Evolutionary conservation across 2,888 invertebrate species (phyloP).

Genomic region (Leptopilina myrica): DNA sequence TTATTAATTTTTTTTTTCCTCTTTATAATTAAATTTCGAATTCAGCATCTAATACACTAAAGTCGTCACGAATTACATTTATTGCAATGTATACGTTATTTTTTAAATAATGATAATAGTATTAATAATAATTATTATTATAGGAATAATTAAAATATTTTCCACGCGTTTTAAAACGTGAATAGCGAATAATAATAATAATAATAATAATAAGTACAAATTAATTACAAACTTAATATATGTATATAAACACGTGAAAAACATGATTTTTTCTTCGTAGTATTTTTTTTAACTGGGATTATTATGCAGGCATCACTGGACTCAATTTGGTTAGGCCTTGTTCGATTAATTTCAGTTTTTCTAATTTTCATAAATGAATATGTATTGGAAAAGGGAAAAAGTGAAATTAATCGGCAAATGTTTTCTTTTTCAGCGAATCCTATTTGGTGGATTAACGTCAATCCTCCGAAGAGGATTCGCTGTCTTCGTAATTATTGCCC

Average conservation of each 20-base stretch:
- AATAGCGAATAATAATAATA: constrained; percentile 58
- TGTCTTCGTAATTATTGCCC: constrained; percentile 57
- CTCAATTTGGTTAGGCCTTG: constrained; percentile 32
- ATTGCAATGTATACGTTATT: constrained; percentile 66
- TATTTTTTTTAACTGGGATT: constrained; percentile 47
- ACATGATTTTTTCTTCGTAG: constrained; percentile 42
- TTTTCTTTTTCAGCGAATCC: not conserved
- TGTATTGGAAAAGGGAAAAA: too few relatives aligned
- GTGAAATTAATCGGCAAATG: too few relatives aligned
- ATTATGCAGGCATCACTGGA: constrained; percentile 50
- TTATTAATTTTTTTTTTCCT: constrained; percentile 59
- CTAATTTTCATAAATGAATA: too few relatives aligned
- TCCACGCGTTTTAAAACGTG: constrained; percentile 63
- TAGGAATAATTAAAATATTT: constrained; percentile 44
- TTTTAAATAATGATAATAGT: constrained; percentile 54
- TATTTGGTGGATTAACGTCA: constrained; percentile 41
- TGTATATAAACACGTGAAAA: constrained; percentile 58
- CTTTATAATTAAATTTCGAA: constrained; percentile 49
- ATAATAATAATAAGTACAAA: constrained; percentile 71
- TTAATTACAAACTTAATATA: constrained; percentile 76
- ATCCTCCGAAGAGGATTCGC: constrained; percentile 69
- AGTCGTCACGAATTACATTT: constrained; percentile 69
- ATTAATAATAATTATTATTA: constrained; percentile 65
- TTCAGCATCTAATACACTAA: constrained; percentile 58
- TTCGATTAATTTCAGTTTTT: not conserved